These are phyloP conservation scores for Orchesellides sinensis DNA, from an alignment of 2,888 invertebrate genomes.

Conservation along the genomic window DNA sequence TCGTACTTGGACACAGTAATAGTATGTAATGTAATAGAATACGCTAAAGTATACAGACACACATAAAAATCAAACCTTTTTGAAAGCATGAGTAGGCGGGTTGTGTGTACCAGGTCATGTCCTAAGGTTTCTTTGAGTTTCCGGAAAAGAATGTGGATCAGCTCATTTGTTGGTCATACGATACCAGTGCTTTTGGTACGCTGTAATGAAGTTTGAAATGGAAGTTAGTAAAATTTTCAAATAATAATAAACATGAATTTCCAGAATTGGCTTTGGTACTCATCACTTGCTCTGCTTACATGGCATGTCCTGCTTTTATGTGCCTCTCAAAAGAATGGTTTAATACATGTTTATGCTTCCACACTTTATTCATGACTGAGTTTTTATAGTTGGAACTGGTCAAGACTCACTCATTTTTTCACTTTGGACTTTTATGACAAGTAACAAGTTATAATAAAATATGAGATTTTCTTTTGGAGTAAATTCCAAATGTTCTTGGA, in stretches of 20 bases:
- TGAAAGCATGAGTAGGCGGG: conserved; percentile 22
- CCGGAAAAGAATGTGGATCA: conserved; percentile 32
- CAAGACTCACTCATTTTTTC: conserved; percentile 32
- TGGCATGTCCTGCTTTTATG: background rate
- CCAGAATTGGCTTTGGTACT: background rate
- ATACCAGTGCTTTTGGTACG: too few species aligned
- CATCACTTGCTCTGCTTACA: background rate
- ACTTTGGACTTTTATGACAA: conserved; percentile 4
- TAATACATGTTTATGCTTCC: too few species aligned
- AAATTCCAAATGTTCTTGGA: background rate
- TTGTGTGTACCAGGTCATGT: conserved; percentile 49
- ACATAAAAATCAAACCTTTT: conserved; percentile 7
- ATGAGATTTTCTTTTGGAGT: conserved; percentile 7
- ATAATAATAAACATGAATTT: background rate
- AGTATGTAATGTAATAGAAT: conserved; percentile 26
- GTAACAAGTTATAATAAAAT: background rate
- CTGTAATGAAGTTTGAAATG: background rate
- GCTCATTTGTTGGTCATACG: conserved; percentile 34
- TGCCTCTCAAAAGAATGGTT: background rate
- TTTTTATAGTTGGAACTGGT: conserved; percentile 49
- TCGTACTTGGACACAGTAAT: background rate
- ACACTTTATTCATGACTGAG: background rate
- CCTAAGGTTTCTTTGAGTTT: conserved; percentile 32
- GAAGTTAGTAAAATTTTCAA: background rate
- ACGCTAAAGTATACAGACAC: conserved; percentile 13